Evolutionary conservation across 35 echinoderm and acorn worm genomes (phyloP).

Genomic region (Acanthaster planci): DNA sequence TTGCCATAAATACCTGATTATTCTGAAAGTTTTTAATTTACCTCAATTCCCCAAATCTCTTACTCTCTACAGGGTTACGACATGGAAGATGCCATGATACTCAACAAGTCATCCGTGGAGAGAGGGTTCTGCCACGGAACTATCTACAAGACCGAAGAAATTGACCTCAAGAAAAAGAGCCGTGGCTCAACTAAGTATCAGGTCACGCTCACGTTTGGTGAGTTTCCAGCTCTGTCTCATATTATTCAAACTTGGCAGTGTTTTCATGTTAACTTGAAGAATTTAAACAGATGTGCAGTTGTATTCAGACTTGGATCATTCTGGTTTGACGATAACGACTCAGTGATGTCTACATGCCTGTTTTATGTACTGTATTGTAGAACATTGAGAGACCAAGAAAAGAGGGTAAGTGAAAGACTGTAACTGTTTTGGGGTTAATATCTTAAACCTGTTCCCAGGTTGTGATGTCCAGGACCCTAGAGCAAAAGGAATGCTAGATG

Average conservation of each 20-base stretch:
- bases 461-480: slow-evolving; percentile 53
- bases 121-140: slow-evolving; percentile 89
- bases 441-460: slow-evolving; percentile 65
- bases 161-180: slow-evolving; percentile 59
- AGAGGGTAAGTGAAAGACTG: no score
- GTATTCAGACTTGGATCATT: no score
- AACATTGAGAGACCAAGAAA: no score
- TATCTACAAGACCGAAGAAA: slow-evolving; percentile 91
- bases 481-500: slow-evolving; percentile 62
- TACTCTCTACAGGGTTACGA: slow-evolving; percentile 79
- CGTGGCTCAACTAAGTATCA: slow-evolving; percentile 21
- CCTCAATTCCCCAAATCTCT: no score
- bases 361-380: no score
- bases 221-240: not conserved
- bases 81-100: slow-evolving; percentile 99
- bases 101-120: slow-evolving; percentile 88
- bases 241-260: not conserved
- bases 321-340: no score
- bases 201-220: slow-evolving; percentile 74
- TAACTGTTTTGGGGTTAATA: no score
- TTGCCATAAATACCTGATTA: no score
- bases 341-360: no score
- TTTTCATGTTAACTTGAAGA: no score
- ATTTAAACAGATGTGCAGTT: not conserved
- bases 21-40: no score